Evolutionary conservation across 1,140 invertebrate genomes (phyloP).

Genomic region (Euura lappo): DNA sequence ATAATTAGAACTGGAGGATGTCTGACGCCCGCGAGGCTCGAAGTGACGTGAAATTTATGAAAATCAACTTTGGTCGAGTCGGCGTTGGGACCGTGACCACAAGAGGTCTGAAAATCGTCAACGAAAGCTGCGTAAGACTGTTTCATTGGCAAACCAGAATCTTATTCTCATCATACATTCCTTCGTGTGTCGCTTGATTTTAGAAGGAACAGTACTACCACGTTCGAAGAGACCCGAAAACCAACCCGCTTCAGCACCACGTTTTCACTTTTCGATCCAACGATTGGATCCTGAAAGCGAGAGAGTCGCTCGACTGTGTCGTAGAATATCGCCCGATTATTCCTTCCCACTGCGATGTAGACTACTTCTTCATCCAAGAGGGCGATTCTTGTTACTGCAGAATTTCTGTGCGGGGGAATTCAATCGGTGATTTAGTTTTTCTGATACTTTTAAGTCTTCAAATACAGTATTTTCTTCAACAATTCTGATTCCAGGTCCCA

Average conservation of each 20-base stretch:
- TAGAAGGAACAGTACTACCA: constrained; percentile 36
- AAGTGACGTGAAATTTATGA: constrained; percentile 18
- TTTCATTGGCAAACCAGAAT: constrained; percentile 10
- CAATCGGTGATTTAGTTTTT: constrained; percentile 35
- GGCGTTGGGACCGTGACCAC: constrained; percentile 30
- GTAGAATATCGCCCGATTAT: constrained; percentile 36
- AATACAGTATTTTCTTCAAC: constrained; percentile 12
- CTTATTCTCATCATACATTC: background rate
- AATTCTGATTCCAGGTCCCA: background rate
- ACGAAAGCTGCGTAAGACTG: constrained; percentile 36
- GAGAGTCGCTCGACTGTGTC: constrained; percentile 33
- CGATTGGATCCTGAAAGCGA: constrained; percentile 36
- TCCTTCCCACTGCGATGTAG: constrained; percentile 32
- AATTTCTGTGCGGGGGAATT: constrained; percentile 31
- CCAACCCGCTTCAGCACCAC: constrained; percentile 40
- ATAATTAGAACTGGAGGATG: background rate
- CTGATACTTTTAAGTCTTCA: background rate
- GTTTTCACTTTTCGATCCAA: constrained; percentile 42
- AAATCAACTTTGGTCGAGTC: constrained; percentile 38
- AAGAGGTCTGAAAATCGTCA: constrained; percentile 39
- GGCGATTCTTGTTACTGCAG: constrained; percentile 25
- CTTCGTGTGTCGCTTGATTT: background rate
- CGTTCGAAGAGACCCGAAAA: constrained; percentile 36
- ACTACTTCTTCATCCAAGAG: constrained; percentile 42
- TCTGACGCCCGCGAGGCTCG: background rate